Base-by-base conservation (phyloP, 2,113 vertebrate genomes). In the Oceanites oceanicus region DNA sequence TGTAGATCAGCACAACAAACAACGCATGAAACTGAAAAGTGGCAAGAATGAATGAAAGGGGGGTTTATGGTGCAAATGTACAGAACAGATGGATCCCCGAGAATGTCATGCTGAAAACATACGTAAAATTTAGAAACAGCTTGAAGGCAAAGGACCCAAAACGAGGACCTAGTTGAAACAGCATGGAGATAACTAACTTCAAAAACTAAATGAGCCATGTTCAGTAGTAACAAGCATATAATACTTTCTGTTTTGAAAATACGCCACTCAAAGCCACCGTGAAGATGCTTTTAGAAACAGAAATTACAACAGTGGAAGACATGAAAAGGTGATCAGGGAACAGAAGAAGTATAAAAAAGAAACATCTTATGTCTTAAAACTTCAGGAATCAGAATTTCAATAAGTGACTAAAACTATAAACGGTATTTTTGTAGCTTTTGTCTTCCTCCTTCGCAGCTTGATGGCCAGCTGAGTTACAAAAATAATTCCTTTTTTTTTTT, bases 261-360 rank as follows among this genome's bases (percentile, higher is more conserved):
- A 59, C 15, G 20, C 25, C 42, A 45, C 42, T 76, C 40, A 68
- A 88, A 88, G 78, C 52, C 68, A 94, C 26, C 4, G 2, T 61
- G 88, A 96, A 25, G 17, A 49, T 16, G 77, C 15, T 82, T 91
- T 81, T 86, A 34, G 92, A 90, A 76, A 83, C 67, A 52, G 67
- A 95, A 95, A 75, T 79, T 72, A 77, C 25, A 96, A 58, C 11
- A 14, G 13, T 40, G 44, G 42, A 75, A 91, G 40, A 97, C 95
- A 81, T 70, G 36, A 85, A 94, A 94, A 93, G 38, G 27, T 78
- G 40, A 91, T 36, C n/a, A 68, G n/a, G 13, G 19, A 76, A 80
- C 10, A 73, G 19, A 71, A 92, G 53, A 9, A 87, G 9, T 63
- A 66, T 36, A 79, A 88, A 67, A 74, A 93, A 93, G 26, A 44